Percentiles rank a stretch among this genome's conserved stretches.
These are phyloP conservation scores for Cybosia mesomella DNA, from an alignment of 2,888 invertebrate species.

Conservation along the genomic window DNA sequence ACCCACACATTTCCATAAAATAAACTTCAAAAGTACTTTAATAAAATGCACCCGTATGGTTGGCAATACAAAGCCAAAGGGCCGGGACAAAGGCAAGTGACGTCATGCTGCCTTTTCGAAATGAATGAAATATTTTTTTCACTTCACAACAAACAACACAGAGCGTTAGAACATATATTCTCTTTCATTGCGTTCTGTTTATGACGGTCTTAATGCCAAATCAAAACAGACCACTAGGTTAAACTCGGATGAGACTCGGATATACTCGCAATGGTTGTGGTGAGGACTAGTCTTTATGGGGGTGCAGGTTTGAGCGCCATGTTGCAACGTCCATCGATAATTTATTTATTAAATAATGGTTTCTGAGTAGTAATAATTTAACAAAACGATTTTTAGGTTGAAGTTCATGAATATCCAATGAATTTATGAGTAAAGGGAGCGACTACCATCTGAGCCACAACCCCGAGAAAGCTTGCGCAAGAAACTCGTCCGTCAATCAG, in stretches of 20 bases:
- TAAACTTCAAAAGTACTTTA: slow-evolving; percentile 27
- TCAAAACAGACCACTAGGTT: neutral
- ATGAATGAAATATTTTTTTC: slow-evolving; percentile 25
- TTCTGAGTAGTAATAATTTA: too few species aligned
- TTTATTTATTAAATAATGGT: too few species aligned
- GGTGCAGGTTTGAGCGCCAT: too few species aligned
- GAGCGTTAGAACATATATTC: slow-evolving; percentile 23
- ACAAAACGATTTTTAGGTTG: too few species aligned
- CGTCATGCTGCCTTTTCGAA: slow-evolving; percentile 43
- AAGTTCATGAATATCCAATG: too few species aligned
- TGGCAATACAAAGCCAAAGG: slow-evolving; percentile 42
- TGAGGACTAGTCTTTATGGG: too few species aligned
- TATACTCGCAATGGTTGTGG: neutral
- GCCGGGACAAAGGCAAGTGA: slow-evolving; percentile 32
- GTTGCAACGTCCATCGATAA: too few species aligned
- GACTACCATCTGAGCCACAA: too few species aligned
- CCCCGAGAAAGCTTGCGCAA: too few species aligned
- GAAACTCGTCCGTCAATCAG: too few species aligned
- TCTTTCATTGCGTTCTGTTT: slow-evolving; percentile 24
- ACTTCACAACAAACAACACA: slow-evolving; percentile 30
- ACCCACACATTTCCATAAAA: slow-evolving; percentile 26
- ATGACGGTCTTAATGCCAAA: slow-evolving; percentile 1
- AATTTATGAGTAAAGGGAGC: too few species aligned
- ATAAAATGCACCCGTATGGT: slow-evolving; percentile 36
- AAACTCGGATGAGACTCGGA: neutral